Percentiles rank a stretch among this genome's conserved stretches.
These are phyloP conservation scores for Synergus gifuensis DNA, from an alignment of 2,888 invertebrate genomes.

Conservation along the genomic window DNA sequence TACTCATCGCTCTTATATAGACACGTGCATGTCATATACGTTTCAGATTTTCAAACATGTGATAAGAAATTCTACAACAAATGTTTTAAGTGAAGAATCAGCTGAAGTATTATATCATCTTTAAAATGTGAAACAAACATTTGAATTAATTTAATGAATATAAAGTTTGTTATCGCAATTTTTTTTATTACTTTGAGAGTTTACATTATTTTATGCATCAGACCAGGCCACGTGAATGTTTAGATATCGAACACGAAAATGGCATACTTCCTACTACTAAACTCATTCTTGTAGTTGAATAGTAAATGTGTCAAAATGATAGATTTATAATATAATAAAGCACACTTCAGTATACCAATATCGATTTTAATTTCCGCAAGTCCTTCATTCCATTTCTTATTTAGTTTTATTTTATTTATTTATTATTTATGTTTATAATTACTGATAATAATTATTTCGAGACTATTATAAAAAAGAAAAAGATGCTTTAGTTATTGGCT, in stretches of 20 bases:
- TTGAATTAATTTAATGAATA: neutral
- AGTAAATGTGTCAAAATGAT: constrained; percentile 72
- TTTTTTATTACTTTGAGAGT: neutral
- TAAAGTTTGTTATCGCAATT: neutral
- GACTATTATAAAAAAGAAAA: neutral
- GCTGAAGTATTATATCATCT: neutral
- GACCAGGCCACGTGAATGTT: constrained; percentile 59
- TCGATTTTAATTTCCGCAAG: constrained; percentile 10
- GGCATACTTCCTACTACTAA: constrained; percentile 38
- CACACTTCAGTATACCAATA: constrained; percentile 66
- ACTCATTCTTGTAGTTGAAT: constrained; percentile 62
- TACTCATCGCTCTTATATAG: constrained; percentile 9
- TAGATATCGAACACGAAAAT: constrained; percentile 59
- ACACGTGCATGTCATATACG: constrained; percentile 24
- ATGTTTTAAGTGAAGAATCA: neutral
- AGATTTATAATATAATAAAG: constrained; percentile 75
- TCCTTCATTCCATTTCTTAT: neutral
- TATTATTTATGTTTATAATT: neutral
- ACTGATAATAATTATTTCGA: neutral
- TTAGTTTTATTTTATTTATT: neutral
- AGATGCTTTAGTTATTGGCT: neutral
- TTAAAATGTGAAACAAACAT: neutral
- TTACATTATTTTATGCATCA: constrained; percentile 18
- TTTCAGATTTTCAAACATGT: constrained; percentile 18
- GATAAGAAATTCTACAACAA: constrained; percentile 32